Evolutionary conservation across 2,797 vertebrate species (phyloP).

Genomic region (Botia kubotai): DNA sequence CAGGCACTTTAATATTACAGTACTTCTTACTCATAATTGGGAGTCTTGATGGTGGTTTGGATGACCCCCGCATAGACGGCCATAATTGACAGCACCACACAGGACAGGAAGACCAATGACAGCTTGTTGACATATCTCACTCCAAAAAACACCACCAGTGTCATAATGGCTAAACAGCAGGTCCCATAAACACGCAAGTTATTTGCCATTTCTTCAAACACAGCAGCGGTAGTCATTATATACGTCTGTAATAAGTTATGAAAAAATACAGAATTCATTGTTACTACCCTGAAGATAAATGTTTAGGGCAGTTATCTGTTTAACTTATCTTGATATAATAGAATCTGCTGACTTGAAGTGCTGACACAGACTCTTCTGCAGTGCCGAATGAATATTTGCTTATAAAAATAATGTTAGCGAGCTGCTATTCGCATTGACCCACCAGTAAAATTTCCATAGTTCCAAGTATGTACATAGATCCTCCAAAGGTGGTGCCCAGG

Average conservation of each 20-base stretch:
- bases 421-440: conserved; percentile 17
- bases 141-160: conserved; percentile 92
- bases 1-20: background rate
- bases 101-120: conserved; percentile 92
- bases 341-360: too few species aligned
- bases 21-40: conserved; percentile 83
- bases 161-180: conserved; percentile 87
- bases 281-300: too few species aligned
- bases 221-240: conserved; percentile 82
- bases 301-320: background rate
- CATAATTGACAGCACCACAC: conserved; percentile 93
- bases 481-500: conserved; percentile 93
- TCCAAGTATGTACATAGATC: conserved; percentile 94
- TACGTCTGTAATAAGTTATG: conserved; percentile 79
- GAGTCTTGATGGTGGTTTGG: conserved; percentile 83
- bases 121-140: conserved; percentile 98
- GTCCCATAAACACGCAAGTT: conserved; percentile 92
- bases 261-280: background rate
- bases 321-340: background rate
- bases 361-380: background rate
- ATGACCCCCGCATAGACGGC: conserved; percentile 94
- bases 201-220: conserved; percentile 76
- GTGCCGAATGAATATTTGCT: background rate
- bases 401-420: background rate
- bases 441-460: conserved; percentile 97